Evolutionary conservation across 2,797 vertebrate species (phyloP).

Genomic region (Pagetopsis macropterus): DNA sequence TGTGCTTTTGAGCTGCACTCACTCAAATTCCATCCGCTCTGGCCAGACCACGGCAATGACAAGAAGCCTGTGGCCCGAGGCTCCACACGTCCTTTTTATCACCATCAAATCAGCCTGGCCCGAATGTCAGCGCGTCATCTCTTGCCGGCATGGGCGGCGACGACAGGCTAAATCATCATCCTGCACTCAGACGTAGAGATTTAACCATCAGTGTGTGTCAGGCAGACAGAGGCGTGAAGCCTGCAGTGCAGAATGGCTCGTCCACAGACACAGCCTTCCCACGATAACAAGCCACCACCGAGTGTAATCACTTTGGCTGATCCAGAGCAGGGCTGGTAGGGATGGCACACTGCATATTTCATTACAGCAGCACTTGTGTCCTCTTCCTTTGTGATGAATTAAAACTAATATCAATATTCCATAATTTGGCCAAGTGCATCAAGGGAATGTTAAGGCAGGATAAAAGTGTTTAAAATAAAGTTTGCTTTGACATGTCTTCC

Average conservation of each 20-base stretch:
- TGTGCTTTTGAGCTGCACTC: constrained; percentile 67
- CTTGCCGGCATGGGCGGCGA: constrained; percentile 54
- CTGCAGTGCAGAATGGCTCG: constrained; percentile 34
- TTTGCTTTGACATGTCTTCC: constrained; percentile 31
- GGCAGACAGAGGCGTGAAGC: constrained; percentile 56
- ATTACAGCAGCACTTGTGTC: constrained; percentile 50
- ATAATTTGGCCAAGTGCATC: constrained; percentile 53
- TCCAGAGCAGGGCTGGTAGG: constrained; percentile 41
- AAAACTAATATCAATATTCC: constrained; percentile 73
- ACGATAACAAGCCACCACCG: constrained; percentile 20
- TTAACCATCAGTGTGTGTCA: constrained; percentile 73
- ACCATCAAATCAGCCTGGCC: constrained; percentile 63
- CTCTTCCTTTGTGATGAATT: constrained; percentile 64
- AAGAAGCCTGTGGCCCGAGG: constrained; percentile 69
- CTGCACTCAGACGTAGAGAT: constrained; percentile 60
- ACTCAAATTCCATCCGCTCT: constrained; percentile 67
- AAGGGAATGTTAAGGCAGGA: constrained; percentile 30
- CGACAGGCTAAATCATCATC: constrained; percentile 74
- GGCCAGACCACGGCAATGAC: constrained; percentile 54
- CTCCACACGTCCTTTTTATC: constrained; percentile 74
- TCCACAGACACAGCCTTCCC: constrained; percentile 15
- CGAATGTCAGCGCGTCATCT: constrained; percentile 73
- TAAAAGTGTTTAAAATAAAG: constrained; percentile 49
- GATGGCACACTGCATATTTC: constrained; percentile 53
- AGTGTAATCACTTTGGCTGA: constrained; percentile 57